Conservation (phyloP, 2,888 invertebrate genomes). For the Andrena trimmerana region DNA sequence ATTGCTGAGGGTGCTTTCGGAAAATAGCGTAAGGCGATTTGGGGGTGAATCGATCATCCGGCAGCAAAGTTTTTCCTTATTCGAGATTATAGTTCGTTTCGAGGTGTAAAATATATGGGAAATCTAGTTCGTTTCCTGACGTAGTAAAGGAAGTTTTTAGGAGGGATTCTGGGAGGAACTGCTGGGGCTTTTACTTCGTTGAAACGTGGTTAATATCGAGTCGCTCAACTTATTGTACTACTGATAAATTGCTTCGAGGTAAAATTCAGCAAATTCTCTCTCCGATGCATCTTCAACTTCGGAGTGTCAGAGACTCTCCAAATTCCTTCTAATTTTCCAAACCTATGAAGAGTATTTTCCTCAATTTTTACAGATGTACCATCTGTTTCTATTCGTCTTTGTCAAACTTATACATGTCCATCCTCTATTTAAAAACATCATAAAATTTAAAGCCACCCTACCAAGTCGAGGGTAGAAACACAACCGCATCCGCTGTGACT, state of each 20-base stretch:
- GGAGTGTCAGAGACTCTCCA: neutral
- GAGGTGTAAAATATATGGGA: neutral
- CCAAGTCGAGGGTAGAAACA: neutral
- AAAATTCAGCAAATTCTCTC: neutral
- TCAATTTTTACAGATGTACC: no score
- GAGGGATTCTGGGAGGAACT: neutral
- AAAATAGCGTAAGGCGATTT: constrained; percentile 10
- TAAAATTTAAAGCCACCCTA: neutral
- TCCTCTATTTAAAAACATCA: neutral
- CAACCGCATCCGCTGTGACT: constrained; percentile 25
- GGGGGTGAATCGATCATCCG: constrained; percentile 20
- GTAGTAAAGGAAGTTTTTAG: neutral
- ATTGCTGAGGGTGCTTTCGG: constrained; percentile 26
- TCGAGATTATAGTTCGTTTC: neutral
- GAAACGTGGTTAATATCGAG: neutral
- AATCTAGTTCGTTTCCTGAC: neutral
- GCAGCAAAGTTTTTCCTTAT: neutral
- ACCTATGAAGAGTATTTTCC: no score
- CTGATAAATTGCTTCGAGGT: neutral
- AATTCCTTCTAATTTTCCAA: no score
- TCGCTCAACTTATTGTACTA: neutral
- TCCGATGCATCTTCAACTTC: neutral
- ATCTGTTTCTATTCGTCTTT: no score
- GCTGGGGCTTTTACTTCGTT: neutral
- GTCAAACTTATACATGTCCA: no score